phyloP scores from a whole-genome alignment of 2,113 vertebrate genomes.

The Lophotis ruficrista region DNA sequence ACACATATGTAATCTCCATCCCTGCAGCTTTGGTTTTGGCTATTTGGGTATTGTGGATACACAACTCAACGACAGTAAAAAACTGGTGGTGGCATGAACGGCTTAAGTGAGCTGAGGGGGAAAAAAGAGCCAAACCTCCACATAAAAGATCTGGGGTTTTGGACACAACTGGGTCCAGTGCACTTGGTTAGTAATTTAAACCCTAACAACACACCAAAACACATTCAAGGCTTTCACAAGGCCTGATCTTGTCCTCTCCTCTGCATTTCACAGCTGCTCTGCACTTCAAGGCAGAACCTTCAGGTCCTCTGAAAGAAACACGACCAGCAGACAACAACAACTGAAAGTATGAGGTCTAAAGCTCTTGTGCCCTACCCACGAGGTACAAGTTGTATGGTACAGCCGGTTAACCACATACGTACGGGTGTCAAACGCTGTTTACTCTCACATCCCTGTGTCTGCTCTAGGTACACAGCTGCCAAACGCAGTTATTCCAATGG shows the following conservation, averaged over 20 bases:
- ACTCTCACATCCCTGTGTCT: background rate
- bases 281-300: background rate
- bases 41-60: background rate
- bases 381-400: background rate
- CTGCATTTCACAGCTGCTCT: background rate
- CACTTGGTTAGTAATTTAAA: background rate
- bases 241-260: background rate
- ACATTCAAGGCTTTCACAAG: background rate
- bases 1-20: background rate
- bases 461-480: background rate
- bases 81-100: background rate
- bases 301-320: background rate
- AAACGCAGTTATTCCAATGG: background rate
- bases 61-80: background rate
- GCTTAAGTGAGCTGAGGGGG: background rate
- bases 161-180: background rate
- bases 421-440: background rate
- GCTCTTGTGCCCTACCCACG: background rate
- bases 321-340: background rate
- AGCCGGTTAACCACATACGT: background rate
- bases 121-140: background rate
- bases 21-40: background rate
- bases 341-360: background rate
- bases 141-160: background rate
- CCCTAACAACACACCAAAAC: background rate